Base-by-base conservation (phyloP, 2,113 vertebrate species). In the Pogonocichla stellata region DNA sequence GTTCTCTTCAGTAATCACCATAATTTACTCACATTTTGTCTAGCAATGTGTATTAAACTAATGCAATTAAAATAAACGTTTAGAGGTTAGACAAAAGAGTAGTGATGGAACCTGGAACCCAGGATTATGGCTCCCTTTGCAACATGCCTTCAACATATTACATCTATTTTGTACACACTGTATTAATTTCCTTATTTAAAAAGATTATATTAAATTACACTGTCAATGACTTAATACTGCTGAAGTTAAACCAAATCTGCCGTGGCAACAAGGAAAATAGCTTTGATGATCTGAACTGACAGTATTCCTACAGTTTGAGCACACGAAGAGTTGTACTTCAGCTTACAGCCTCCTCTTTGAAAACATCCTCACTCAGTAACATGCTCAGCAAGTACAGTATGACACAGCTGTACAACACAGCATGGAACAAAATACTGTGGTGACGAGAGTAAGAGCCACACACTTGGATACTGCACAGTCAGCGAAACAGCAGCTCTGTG, bases 31-130 rank as follows among this genome's bases (percentile, higher is more conserved):
- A 34, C 5, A 34, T 90, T 82, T 86, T 54, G 29, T 42, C 50
- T 65, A 61, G 50, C 36, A 69, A 38, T 2, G 4, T 66, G 22
- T 36, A n/a, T 34, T 82, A 51, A 78, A 77, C 15, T 50, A 81
- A 79, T 0, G 7, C 24, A 61, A 42, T 29, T 40, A 8, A 60
- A 8, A 19, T 14, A 60, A 5, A 4, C 2, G 4, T 47, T 43
- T 12, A 58, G 34, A 29, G 33, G 26, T 72, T 73, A 80, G 85
- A 48, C 45, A 31, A 5, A 28, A 31, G 15, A 67, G 40, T 6
- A 85, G 58, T 11, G 48, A 72, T 7, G 11, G 71, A 90, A 75
- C 19, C 19, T 48, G 33, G 56, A 81, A 42, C 10, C 31, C 14
- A 65, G 22, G 26, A 54, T 47, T 65, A 80, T 1, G 3, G 25